Evolutionary conservation across 2,113 vertebrate genomes (phyloP).

Genomic region (Columbina picui): DNA sequence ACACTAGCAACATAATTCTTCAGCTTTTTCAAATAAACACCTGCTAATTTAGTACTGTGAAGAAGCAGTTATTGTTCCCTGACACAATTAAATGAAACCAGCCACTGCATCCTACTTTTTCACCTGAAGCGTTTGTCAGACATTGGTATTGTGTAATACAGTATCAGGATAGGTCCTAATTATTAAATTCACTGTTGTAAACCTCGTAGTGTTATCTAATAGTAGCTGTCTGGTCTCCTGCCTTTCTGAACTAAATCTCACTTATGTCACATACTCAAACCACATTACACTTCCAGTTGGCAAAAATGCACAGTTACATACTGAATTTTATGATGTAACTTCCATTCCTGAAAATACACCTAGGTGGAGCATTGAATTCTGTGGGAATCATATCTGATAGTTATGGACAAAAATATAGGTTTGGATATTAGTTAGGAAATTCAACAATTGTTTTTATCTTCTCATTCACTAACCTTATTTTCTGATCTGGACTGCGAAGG

Average conservation of each 20-base stretch:
- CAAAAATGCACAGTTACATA: background rate
- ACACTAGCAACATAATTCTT: background rate
- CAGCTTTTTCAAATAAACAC: background rate
- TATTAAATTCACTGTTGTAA: background rate
- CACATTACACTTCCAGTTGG: background rate
- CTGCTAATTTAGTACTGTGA: background rate
- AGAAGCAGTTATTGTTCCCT: background rate
- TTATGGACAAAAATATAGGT: background rate
- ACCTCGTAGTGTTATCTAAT: background rate
- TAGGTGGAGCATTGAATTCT: background rate
- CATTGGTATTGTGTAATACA: background rate
- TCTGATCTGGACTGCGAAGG: background rate
- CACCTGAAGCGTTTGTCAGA: background rate
- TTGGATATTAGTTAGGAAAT: background rate
- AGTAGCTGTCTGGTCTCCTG: background rate
- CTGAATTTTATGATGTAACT: background rate
- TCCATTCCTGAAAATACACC: background rate
- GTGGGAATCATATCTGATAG: background rate
- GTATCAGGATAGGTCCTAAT: background rate
- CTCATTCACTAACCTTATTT: background rate
- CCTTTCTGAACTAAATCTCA: background rate
- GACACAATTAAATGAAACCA: fast-evolving
- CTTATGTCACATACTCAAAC: background rate
- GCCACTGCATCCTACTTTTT: background rate
- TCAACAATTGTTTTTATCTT: background rate